These are phyloP conservation scores for Diadumene lineata DNA, from an alignment of 92 coral and sea anemone genomes.

Conservation along the genomic window DNA sequence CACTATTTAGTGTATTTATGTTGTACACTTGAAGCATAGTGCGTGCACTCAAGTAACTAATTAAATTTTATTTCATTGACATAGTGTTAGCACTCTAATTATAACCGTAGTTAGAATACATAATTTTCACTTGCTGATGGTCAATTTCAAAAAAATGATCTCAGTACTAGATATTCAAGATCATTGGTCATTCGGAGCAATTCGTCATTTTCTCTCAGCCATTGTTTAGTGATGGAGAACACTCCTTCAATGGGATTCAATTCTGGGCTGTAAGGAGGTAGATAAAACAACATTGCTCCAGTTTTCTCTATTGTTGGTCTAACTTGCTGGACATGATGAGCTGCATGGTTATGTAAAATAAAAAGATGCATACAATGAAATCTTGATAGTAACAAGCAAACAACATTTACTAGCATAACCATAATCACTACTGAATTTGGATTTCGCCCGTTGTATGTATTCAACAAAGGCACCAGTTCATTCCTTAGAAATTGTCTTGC, in stretches of 20 bases:
- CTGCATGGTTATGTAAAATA: slow-evolving; percentile 13
- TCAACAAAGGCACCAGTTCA: slow-evolving; percentile 38
- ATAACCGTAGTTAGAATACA: no score
- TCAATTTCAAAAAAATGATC: no score
- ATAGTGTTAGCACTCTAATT: no score
- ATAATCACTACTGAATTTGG: slow-evolving; percentile 44
- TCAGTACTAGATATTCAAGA: no score
- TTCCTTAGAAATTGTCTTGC: slow-evolving; percentile 20
- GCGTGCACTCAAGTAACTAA: no score
- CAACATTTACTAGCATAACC: slow-evolving; percentile 24
- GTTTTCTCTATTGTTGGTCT: not conserved
- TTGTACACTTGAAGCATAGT: no score
- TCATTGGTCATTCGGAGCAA: no score
- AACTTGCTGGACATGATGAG: slow-evolving; percentile 1
- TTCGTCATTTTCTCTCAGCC: slow-evolving; percentile 8
- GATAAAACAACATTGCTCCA: slow-evolving; percentile 1
- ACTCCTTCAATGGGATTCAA: slow-evolving; percentile 35
- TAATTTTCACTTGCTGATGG: no score
- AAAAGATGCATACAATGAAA: no score
- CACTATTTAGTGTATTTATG: no score
- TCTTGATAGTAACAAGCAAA: not conserved
- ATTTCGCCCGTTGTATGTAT: slow-evolving; percentile 50
- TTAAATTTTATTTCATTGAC: no score
- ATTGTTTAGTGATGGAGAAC: slow-evolving; percentile 11
- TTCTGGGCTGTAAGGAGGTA: slow-evolving; percentile 31